Base-by-base conservation (phyloP, 2,113 vertebrate species). In the Atlantisia rogersi region DNA sequence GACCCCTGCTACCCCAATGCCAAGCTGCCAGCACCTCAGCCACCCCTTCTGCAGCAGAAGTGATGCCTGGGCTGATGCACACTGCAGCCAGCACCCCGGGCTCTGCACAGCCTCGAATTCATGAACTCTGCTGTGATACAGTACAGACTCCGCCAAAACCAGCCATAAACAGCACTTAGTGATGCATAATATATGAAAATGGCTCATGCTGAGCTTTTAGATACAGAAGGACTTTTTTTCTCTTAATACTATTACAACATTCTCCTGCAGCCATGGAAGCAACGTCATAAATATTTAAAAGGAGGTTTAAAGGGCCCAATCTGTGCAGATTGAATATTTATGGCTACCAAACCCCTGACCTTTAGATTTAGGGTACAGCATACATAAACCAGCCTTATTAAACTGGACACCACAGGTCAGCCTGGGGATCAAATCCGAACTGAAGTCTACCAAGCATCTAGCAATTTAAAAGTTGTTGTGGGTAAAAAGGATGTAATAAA, bases 241-340 rank as follows among this genome's bases (percentile, higher is more conserved):
- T 58, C 22, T 82, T 59, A 40, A 55, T 70, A 81, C 52, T 82
- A 39, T 79, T 81, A 82, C 20, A 59, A 68, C 67, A 32, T 89
- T 90, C 67, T 94, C 77, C 85, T 69, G 77, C 79, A 91, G 81
- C 60, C 77, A 24, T 56, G 59, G 78, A 78, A 94, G 89, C 37
- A 52, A 39, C 0, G 0, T 37, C 73, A 90, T 96, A 76, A 97
- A 96, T 95, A 93, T 96, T 95, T 68, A 92, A 97, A 84, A 86
- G 56, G 22, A 87, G 52, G 32, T 88, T 92, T 86, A 69, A 89
- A 70, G 65, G 70, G 67, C 76, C 80, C 83, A 32, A 22, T 82
- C 59, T 65, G 75, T 18, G 86, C 3, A 5, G 37, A 73, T 32
- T 67, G 76, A 93, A 88, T 86, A 88, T 82, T 96, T 86, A 89